phyloP scores from a whole-genome alignment of 2,113 vertebrate genomes.

The Cochlearius cochlearius region DNA sequence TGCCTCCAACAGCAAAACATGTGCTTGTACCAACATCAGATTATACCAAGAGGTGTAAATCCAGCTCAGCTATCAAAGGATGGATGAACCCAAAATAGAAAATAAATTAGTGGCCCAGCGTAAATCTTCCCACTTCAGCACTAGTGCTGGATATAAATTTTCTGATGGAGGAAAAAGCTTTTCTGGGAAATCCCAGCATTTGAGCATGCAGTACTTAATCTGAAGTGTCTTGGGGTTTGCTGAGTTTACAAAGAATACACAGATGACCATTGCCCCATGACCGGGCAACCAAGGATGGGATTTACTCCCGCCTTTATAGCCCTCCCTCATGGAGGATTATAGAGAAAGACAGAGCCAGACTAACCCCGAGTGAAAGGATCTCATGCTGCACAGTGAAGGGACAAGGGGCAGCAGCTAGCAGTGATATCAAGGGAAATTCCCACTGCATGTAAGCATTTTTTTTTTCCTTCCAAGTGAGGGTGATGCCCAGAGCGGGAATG shows the following conservation, averaged over 20 bases:
- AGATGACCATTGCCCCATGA: background rate
- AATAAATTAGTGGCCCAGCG: background rate
- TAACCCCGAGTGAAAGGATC: background rate
- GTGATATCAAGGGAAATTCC: background rate
- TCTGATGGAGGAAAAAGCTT: background rate
- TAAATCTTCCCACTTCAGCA: background rate
- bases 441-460: background rate
- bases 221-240: background rate
- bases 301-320: background rate
- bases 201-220: background rate
- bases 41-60: slow-evolving; percentile 52
- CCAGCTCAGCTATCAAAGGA: slow-evolving; percentile 33
- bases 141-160: background rate
- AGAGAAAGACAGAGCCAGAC: background rate
- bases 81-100: slow-evolving; percentile 47
- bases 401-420: background rate
- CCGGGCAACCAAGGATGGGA: background rate
- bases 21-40: background rate
- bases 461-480: background rate
- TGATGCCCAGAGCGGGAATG: background rate
- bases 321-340: background rate
- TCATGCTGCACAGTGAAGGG: background rate
- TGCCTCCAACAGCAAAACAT: background rate
- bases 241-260: background rate
- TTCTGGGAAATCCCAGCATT: background rate